Base-by-base conservation (phyloP, 2,113 vertebrate genomes). In the Hucho hucho region DNA sequence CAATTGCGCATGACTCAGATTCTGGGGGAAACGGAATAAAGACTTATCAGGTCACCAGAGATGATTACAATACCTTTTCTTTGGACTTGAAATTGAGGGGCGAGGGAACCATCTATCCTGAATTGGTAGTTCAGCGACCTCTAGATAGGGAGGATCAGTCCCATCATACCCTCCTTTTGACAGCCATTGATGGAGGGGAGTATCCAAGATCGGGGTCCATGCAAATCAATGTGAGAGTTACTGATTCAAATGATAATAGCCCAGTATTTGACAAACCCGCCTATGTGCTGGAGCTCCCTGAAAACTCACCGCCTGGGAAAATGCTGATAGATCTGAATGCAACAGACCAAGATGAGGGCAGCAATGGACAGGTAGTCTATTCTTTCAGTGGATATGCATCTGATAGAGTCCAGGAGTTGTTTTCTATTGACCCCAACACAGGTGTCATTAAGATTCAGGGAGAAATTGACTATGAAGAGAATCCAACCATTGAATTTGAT, bases 191-290 rank as follows among this genome's bases (percentile, higher is more conserved):
- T 0, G 98, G 98, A 0, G 98, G 97, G 0, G 95, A 98, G 82
- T 98, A 98, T 79, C 96, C 97, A 0, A 95, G 95, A 84, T 97
- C 98, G 0, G 97, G 96, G 86, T 98, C 98, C 0, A 95, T 99
- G 90, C 97, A 98, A 90, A 97, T 99, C 80, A 96, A 97, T 1
- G 96, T 99, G 77, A 97, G 97, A 84, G 96, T 99, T 84, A 95
- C 97, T 76, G 98, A 99, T 91, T 99, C 98, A 3, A 99, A 99
- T 87, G 98, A 99, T 92, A 99, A 99, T 85, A 99, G 97, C 83
- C 98, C 98, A 0, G 85, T 97, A 78, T 99, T 99, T 86, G 97
- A 97, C 69, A 96, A 96, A 22, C 96, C 97, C 7, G 96, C 97
- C 26, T 98, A 99, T 0, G 91, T 97, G 70, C 94, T 99, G 70